phyloP scores from a whole-genome alignment of 53 echinoderm and acorn worm genomes.

The Temnopleurus reevesii region DNA sequence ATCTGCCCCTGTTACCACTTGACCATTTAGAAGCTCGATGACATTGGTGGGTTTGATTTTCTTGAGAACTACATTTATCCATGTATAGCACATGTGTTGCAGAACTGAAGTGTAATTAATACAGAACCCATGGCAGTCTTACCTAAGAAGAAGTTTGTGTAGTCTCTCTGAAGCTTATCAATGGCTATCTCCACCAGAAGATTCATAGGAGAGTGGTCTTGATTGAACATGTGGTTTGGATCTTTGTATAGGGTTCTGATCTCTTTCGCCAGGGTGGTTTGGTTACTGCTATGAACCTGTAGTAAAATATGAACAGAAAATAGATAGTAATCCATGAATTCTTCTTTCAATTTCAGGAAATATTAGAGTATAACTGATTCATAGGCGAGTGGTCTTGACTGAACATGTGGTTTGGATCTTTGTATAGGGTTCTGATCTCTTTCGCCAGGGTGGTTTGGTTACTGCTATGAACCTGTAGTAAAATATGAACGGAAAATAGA shows the following conservation, averaged over 20 bases:
- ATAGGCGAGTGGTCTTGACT: constrained; percentile 55
- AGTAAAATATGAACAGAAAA: too few relatives aligned
- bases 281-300: constrained; percentile 77
- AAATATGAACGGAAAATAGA: too few relatives aligned
- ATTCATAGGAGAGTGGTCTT: constrained; percentile 57
- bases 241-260: constrained; percentile 70
- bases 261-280: constrained; percentile 65
- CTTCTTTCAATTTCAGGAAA: too few relatives aligned
- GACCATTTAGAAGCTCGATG: too few relatives aligned
- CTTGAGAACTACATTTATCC: too few relatives aligned
- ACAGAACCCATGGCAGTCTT: background rate
- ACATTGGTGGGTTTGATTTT: too few relatives aligned
- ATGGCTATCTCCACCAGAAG: constrained; percentile 86
- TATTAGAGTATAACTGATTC: too few relatives aligned
- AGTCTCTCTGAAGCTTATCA: constrained; percentile 82
- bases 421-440: constrained; percentile 68
- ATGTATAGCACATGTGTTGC: background rate
- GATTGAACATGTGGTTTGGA: constrained; percentile 44
- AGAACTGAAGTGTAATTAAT: background rate
- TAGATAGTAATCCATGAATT: too few relatives aligned
- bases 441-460: constrained; percentile 71
- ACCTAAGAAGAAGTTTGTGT: constrained; percentile 81
- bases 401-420: constrained; percentile 54
- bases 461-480: constrained; percentile 79
- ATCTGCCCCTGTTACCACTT: too few relatives aligned